phyloP scores from a whole-genome alignment of 2,797 vertebrate genomes.

The Pseudochaenichthys georgianus region DNA sequence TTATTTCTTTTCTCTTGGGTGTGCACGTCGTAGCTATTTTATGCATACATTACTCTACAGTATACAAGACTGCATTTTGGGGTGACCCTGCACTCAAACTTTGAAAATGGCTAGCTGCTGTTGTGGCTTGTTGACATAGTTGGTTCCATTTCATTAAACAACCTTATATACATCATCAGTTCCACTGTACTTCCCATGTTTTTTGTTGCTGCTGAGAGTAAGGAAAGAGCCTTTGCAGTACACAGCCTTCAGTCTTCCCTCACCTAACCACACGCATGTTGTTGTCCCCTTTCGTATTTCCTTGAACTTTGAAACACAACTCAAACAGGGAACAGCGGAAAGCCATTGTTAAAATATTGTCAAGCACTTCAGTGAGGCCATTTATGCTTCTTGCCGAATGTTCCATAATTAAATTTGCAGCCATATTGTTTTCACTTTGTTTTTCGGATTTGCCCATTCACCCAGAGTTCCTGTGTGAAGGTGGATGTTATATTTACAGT shows the following conservation, averaged over 20 bases:
- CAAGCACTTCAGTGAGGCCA: slow-evolving; percentile 9
- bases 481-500: slow-evolving; percentile 60
- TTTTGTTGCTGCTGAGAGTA: slow-evolving; percentile 11
- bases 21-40: slow-evolving; percentile 2
- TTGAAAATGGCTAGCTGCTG: slow-evolving; percentile 16
- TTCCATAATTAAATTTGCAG: slow-evolving; percentile 41
- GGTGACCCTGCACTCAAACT: slow-evolving; percentile 22
- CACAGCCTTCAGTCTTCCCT: slow-evolving; percentile 11
- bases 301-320: slow-evolving; percentile 48
- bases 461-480: slow-evolving; percentile 56
- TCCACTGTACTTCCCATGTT: neutral
- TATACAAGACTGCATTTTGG: neutral
- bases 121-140: slow-evolving; percentile 40
- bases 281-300: slow-evolving; percentile 40
- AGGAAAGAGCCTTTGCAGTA: slow-evolving; percentile 18
- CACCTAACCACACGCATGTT: slow-evolving; percentile 32
- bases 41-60: neutral
- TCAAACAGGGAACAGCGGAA: slow-evolving; percentile 25
- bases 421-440: slow-evolving; percentile 41
- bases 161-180: slow-evolving; percentile 1
- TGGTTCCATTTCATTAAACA: slow-evolving; percentile 4
- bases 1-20: slow-evolving; percentile 8
- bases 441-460: slow-evolving; percentile 47
- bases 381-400: slow-evolving; percentile 19
- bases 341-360: slow-evolving; percentile 47